A percentile compares a stretch with the other conserved stretches of the same genome.
phyloP scores from a whole-genome alignment of 2,797 vertebrate species.

The Decapterus maruadsi region DNA sequence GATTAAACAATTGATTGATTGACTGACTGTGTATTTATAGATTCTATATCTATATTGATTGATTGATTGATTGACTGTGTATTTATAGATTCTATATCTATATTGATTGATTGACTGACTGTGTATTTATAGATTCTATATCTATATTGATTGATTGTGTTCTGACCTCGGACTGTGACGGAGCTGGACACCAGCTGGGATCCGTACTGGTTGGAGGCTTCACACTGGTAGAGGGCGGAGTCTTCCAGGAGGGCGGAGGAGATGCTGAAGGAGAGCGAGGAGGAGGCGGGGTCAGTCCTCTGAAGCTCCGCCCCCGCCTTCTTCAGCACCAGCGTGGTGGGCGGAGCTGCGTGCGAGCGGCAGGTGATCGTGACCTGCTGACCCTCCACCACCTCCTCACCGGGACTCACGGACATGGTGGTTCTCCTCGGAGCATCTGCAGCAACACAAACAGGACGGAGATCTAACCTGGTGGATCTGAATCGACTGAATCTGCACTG shows the following conservation, averaged over 20 bases:
- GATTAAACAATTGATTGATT: no score
- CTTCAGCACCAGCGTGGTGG: conserved; percentile 82
- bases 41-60: no score
- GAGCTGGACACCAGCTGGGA: conserved; percentile 70
- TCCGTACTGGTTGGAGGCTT: conserved; percentile 85
- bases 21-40: no score
- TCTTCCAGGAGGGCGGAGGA: conserved; percentile 74
- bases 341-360: conserved; percentile 83
- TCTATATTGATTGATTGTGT: no score
- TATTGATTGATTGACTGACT: no score
- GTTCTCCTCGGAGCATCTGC: conserved; percentile 46
- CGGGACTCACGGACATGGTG: conserved; percentile 78
- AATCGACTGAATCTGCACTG: no score
- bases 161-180: conserved; percentile 85
- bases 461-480: neutral
- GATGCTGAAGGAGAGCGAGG: conserved; percentile 79
- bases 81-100: neutral
- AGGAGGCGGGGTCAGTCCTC: conserved; percentile 69
- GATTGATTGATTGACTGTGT: no score
- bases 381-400: conserved; percentile 84
- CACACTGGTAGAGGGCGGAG: conserved; percentile 88
- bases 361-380: conserved; percentile 86
- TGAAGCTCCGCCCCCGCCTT: conserved; percentile 72
- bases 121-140: neutral
- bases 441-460: neutral